phyloP scores from a whole-genome alignment of 2,797 vertebrate species.

The Eremophila alpestris region DNA sequence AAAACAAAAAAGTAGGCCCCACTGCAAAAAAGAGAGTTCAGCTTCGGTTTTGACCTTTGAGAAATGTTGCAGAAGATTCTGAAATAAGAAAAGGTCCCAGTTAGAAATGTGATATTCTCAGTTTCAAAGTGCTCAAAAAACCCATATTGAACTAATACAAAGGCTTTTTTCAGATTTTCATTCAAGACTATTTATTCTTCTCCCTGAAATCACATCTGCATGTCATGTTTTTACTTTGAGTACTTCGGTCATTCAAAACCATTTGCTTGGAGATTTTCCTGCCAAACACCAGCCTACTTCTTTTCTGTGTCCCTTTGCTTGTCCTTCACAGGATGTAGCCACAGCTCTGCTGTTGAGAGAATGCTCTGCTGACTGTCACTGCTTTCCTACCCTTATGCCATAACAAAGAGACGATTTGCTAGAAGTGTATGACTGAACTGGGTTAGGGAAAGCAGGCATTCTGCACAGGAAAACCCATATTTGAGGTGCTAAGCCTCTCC shows the following conservation, averaged over 20 bases:
- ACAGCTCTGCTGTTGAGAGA: not conserved
- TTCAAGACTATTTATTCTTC: not conserved
- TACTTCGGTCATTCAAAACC: not conserved
- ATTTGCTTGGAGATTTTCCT: not conserved
- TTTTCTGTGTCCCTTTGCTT: not conserved
- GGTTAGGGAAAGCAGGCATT: not conserved
- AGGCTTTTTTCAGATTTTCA: not conserved
- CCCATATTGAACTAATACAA: not conserved
- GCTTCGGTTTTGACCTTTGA: not conserved
- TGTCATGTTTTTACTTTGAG: not conserved
- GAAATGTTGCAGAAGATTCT: not conserved
- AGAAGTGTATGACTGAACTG: not conserved
- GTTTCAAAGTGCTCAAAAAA: not conserved
- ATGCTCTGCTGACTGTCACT: not conserved
- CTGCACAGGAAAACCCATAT: not conserved
- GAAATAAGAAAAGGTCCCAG: not conserved
- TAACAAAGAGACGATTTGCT: not conserved
- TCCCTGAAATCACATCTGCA: not conserved
- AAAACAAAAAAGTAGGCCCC: not conserved
- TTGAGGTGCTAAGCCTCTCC: not conserved
- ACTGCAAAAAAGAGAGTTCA: not conserved
- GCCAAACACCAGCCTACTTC: not conserved
- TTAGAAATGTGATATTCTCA: not conserved
- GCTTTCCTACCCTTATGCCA: not conserved
- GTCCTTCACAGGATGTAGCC: not conserved